Conservation (phyloP, 2,888 invertebrate genomes). For the Tenthredo distinguenda region DNA sequence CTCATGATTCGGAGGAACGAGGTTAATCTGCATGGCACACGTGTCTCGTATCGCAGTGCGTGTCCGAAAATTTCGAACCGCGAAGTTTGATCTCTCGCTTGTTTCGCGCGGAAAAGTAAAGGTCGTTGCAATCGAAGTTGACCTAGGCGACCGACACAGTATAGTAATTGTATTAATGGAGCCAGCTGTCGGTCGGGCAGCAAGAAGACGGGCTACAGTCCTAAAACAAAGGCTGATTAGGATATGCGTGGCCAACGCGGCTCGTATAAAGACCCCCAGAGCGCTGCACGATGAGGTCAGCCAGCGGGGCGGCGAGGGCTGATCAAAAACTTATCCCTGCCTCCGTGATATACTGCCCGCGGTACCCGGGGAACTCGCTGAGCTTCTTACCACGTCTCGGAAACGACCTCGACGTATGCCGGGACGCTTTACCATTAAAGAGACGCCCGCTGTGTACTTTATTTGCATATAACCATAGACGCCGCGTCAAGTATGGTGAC, state of each 20-base stretch:
- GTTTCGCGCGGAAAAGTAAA: neutral
- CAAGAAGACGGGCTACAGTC: neutral
- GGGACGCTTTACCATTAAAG: constrained; percentile 69
- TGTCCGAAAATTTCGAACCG: neutral
- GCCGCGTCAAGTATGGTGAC: constrained; percentile 49
- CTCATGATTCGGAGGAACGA: neutral
- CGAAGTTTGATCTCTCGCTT: neutral
- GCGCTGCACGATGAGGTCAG: constrained; percentile 77
- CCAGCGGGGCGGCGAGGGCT: constrained; percentile 72
- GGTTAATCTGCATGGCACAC: constrained; percentile 16
- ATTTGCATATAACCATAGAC: constrained; percentile 74
- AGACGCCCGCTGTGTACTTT: constrained; percentile 73
- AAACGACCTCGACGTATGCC: constrained; percentile 55
- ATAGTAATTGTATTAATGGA: constrained; percentile 38
- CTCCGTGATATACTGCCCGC: constrained; percentile 72
- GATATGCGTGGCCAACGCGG: constrained; percentile 70
- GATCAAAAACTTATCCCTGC: constrained; percentile 75
- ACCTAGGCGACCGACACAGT: neutral
- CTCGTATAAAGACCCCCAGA: constrained; percentile 76
- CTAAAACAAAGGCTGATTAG: constrained; percentile 76
- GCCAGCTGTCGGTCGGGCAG: neutral
- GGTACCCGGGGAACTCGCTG: constrained; percentile 59
- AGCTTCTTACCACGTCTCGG: constrained; percentile 49
- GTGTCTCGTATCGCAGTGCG: neutral
- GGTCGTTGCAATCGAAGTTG: neutral